Percentiles rank a stretch among this genome's conserved stretches.
Conservation (phyloP, 92 coral and sea anemone genomes). For the Parazoanthus darwini region DNA sequence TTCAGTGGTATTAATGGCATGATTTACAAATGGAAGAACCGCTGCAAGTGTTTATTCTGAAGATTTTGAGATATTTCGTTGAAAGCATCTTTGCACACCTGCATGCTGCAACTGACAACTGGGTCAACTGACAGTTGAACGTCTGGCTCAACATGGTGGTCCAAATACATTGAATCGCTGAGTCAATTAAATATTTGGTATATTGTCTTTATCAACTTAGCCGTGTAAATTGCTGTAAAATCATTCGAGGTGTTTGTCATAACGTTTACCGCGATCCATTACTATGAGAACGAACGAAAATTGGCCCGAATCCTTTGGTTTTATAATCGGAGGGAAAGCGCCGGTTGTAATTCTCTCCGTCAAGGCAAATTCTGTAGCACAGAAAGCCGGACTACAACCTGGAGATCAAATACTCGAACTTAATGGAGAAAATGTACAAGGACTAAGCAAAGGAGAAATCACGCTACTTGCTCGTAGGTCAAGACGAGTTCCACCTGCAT, state of each 20-base stretch:
- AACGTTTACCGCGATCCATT: neutral
- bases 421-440: slow-evolving; percentile 95
- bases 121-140: slow-evolving; percentile 21
- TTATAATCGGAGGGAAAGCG: slow-evolving; percentile 86
- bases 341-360: slow-evolving; percentile 97
- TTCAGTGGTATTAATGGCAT: neutral
- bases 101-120: slow-evolving; percentile 20
- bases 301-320: slow-evolving; percentile 97
- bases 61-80: neutral
- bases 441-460: slow-evolving; percentile 83
- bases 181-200: slow-evolving; percentile 34
- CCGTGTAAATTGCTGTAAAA: slow-evolving; percentile 14
- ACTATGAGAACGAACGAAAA: slow-evolving; percentile 82
- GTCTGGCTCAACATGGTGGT: slow-evolving; percentile 35
- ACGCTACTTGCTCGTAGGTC: slow-evolving; percentile 81
- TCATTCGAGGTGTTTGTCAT: neutral
- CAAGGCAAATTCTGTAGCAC: slow-evolving; percentile 90
- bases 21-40: neutral
- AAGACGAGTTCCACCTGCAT: slow-evolving; percentile 95
- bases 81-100: slow-evolving; percentile 18
- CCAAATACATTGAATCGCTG: neutral
- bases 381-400: slow-evolving; percentile 93
- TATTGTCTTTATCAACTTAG: slow-evolving; percentile 5
- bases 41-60: neutral
- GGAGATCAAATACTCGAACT: slow-evolving; percentile 98